Base-by-base conservation (phyloP, 2,888 invertebrate genomes). In the Chaitophorus viminalis region DNA sequence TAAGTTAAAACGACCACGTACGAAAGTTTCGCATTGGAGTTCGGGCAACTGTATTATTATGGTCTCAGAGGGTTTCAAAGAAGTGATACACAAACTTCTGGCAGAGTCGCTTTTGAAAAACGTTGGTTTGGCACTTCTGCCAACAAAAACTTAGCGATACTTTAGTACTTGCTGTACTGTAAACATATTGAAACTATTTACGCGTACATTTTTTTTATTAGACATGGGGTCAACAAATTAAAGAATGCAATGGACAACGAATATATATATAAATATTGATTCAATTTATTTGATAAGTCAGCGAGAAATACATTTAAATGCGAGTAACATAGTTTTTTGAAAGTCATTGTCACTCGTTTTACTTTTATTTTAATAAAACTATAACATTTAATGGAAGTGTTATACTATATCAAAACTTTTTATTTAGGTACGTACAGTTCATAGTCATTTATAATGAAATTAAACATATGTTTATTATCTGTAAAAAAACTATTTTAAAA, bases 1-100 rank as follows among this genome's bases (percentile, higher is more conserved):
- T 84, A 84, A 84, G 84, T 84, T 84, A 84, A 84, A 84, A 84
- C 84, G 84, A 84, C 84, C 84, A 84, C 84, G 84, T 84, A 84
- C 76, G 76, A 76, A 84, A 84, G 84, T 84, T 84, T 84, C 76
- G 76, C 60, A 84, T 84, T 52, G 84, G 76, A 84, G 76, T 84
- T 84, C 31, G 31, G 75, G 76, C 76, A 84, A 84, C 84, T 84
- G 84, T 76, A 84, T 76, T 84, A 75, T 83, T 75, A 60, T 31
- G 75, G 83, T 83, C 83, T 83, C 83, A 31, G 83, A 75, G 83
- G 83, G 60, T 75, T 83, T 83, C 75, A 21, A 65, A 83, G 60
- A 65, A 83, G 36, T 65, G 83, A 83, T 83, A 83, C 65, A 39
- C 39, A 75, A 83, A 83, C 83, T 83, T 83, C 83, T 36, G n/a